These are phyloP conservation scores for Oncorhynchus gorbuscha DNA, from an alignment of 2,113 vertebrate genomes.

Conservation along the genomic window DNA sequence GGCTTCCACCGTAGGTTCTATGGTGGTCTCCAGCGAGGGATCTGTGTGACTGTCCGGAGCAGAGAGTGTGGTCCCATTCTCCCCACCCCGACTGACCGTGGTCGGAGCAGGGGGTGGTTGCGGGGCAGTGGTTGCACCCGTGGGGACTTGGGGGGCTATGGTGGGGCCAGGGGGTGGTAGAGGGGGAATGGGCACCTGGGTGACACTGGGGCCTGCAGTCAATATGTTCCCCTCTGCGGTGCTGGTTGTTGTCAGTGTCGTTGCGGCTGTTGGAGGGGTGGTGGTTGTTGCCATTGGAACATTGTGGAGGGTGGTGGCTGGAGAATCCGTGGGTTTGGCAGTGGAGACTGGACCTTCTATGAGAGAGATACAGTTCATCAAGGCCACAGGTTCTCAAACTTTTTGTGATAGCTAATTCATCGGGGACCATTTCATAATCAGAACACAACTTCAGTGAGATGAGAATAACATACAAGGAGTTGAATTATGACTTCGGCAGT, in stretches of 20 bases:
- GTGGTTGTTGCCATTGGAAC: constrained; percentile 22
- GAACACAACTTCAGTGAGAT: no score
- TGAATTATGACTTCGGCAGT: no score
- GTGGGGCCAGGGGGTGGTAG: constrained; percentile 22
- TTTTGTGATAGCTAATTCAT: no score
- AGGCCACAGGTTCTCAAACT: no score
- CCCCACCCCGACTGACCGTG: neutral
- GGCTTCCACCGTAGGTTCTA: constrained; percentile 42
- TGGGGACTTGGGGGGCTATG: constrained; percentile 12
- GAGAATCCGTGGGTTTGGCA: constrained; percentile 41
- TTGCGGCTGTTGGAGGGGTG: constrained; percentile 3
- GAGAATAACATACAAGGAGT: no score
- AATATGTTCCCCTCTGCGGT: neutral
- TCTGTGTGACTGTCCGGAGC: neutral
- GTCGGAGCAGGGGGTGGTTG: constrained; percentile 22
- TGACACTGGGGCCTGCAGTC: constrained; percentile 8
- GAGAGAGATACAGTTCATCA: neutral
- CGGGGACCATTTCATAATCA: no score
- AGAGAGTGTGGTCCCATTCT: constrained; percentile 18
- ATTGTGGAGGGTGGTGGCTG: constrained; percentile 29
- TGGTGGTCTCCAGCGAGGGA: constrained; percentile 32
- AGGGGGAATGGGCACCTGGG: constrained; percentile 16
- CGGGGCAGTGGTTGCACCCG: constrained; percentile 22
- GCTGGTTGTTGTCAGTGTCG: constrained; percentile 15
- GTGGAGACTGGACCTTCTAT: constrained; percentile 45